Evolutionary conservation across 2,113 vertebrate genomes (phyloP), one percentile per base, ranked within the genome.

Genomic region (Apus apus): DNA sequence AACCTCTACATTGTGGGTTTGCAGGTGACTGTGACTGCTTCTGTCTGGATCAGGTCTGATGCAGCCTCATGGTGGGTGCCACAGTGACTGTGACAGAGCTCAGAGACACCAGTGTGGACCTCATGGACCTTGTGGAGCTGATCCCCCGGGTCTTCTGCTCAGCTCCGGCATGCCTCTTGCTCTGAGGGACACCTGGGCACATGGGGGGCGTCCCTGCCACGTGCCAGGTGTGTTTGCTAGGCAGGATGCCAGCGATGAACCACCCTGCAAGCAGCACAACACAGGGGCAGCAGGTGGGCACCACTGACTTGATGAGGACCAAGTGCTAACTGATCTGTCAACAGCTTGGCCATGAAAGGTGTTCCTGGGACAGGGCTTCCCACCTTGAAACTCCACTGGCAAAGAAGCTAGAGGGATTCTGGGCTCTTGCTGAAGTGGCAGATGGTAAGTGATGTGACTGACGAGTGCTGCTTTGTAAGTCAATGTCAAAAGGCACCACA

Each of bases 311-410:
- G 10, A 4, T 48, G 36, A 82, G 18, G 26, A 81, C 54, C 48
- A 62, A 53, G 81, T 0, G 4, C 66, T 92, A 89, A 92, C 6
- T 77, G 80, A 81, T 53, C 65, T 92, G 76, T 73, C 81, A 82
- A 68, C 43, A 73, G 60, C n/a, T 64, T 64, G 17, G 11, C 71
- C 82, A 43, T 78, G 77, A 64, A 53, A 34, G n/a, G 26, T 4
- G 11, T 32, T 82, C 34, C 21, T 68, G 45, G 76, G 81, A 57
- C 60, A 82, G 61, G 57, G 29, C 60, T 89, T 89, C 26, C 29
- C 36, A 48, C 48, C n/a, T 58, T 1, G 0, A 46, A 89, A 62
- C 22, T n/a, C 53, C 0, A 1, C 71, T 57, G 48, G 65, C 0
- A 1, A 64, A 53, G 66, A 62, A 89, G 36, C 43, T 48, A 48